Conservation (phyloP, 2,797 vertebrate species). For the Megaceryle alcyon region DNA sequence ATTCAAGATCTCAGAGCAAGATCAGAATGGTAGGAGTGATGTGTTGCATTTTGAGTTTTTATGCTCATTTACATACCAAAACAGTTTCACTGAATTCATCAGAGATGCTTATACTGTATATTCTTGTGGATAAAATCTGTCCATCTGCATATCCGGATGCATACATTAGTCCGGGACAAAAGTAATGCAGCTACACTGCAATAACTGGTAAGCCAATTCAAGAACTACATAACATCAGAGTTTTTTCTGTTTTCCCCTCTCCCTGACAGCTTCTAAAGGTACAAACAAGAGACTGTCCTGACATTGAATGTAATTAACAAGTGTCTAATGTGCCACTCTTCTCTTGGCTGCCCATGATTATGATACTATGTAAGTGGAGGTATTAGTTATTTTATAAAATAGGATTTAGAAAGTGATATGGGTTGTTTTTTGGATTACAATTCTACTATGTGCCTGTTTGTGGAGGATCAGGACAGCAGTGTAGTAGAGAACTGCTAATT, state of each 20-base stretch:
- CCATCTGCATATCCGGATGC: not conserved
- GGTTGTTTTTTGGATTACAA: not conserved
- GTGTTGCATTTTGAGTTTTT: not conserved
- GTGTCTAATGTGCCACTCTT: not conserved
- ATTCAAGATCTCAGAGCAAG: not conserved
- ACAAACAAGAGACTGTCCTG: not conserved
- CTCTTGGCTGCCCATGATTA: not conserved
- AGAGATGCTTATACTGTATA: not conserved
- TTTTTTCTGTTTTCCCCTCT: not conserved
- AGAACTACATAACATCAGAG: not conserved
- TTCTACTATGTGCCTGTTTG: not conserved
- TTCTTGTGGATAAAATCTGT: not conserved
- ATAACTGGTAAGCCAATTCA: not conserved
- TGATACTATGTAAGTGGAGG: not conserved
- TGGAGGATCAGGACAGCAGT: not conserved
- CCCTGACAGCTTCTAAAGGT: not conserved
- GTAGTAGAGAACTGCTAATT: not conserved
- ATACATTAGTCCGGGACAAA: not conserved
- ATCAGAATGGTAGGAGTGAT: not conserved
- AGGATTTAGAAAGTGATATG: not conserved
- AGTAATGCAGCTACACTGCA: not conserved
- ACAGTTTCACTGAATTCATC: not conserved
- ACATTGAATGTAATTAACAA: conserved; percentile 5
- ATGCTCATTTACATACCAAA: not conserved
- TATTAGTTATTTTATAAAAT: not conserved